Evolutionary conservation across 53 echinoderm and acorn worm genomes (phyloP).

Genomic region (Luidia sarsii): DNA sequence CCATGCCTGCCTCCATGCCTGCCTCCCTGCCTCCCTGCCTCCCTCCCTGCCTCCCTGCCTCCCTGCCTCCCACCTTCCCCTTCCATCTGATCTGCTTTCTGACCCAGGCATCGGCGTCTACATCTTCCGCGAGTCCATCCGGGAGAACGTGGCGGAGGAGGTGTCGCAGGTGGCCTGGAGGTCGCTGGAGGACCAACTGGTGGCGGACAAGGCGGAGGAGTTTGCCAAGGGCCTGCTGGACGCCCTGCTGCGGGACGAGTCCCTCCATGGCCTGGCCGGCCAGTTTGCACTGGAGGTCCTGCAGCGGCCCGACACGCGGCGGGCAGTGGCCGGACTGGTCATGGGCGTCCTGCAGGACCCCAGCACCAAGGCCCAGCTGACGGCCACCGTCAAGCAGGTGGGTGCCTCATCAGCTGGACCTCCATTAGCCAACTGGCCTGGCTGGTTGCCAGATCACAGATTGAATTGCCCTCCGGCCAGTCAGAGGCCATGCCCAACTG

Average conservation of each 20-base stretch:
- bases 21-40: too few relatives aligned
- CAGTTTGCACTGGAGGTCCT: slow-evolving; percentile 72
- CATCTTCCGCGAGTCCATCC: slow-evolving; percentile 73
- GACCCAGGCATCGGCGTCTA: slow-evolving; percentile 68
- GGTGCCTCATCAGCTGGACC: too few relatives aligned
- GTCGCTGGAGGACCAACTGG: slow-evolving; percentile 77
- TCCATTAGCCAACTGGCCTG: too few relatives aligned
- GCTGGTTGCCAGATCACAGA: too few relatives aligned
- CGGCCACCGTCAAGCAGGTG: slow-evolving; percentile 61
- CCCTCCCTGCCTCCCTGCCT: too few relatives aligned
- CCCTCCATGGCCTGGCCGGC: slow-evolving; percentile 66
- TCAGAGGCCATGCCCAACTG: too few relatives aligned
- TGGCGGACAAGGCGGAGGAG: slow-evolving; percentile 75
- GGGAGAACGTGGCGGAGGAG: slow-evolving; percentile 82
- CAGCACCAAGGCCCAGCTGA: slow-evolving; percentile 61
- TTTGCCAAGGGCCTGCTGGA: slow-evolving; percentile 81
- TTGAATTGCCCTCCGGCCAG: too few relatives aligned
- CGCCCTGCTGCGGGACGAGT: slow-evolving; percentile 72
- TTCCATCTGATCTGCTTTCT: too few relatives aligned
- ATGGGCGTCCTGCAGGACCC: slow-evolving; percentile 70
- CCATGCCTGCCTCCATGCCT: too few relatives aligned
- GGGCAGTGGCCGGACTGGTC: slow-evolving; percentile 57
- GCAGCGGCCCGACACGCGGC: slow-evolving; percentile 60
- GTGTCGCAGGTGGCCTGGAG: slow-evolving; percentile 84
- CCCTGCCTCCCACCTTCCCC: too few relatives aligned